phyloP scores from a whole-genome alignment of 2,797 vertebrate species.

The Moxostoma hubbsi region DNA sequence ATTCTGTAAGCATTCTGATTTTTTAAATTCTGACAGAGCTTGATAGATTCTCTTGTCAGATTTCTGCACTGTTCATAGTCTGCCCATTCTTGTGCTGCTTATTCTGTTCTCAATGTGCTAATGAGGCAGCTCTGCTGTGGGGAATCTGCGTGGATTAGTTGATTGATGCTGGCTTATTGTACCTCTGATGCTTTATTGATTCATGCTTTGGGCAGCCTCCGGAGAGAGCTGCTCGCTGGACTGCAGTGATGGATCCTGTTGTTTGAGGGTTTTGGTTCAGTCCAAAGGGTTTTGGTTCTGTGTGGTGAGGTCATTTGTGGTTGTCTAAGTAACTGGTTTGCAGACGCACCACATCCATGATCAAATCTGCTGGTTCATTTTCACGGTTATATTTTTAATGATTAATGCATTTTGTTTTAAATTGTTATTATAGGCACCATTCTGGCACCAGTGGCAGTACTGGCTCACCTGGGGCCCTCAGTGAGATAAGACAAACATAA shows the following conservation, averaged over 20 bases:
- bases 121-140: conserved; percentile 9
- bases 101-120: neutral
- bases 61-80: neutral
- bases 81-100: neutral
- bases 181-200: conserved; percentile 55
- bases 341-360: neutral
- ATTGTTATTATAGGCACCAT: neutral
- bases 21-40: neutral
- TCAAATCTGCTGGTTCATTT: neutral
- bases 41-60: neutral
- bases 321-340: conserved; percentile 30
- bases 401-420: neutral
- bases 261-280: conserved; percentile 38
- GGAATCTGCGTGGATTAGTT: conserved; percentile 39
- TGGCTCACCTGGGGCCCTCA: no score
- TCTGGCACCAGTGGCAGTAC: no score
- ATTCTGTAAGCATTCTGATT: neutral
- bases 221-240: conserved; percentile 40
- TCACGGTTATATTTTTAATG: neutral
- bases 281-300: conserved; percentile 37
- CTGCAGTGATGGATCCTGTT: conserved; percentile 38
- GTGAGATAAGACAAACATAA: no score
- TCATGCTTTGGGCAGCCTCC: conserved; percentile 27
- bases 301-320: conserved; percentile 23
- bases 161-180: conserved; percentile 45